Percentiles rank a stretch among this genome's conserved stretches.
Conservation (phyloP, 2,888 invertebrate genomes). For the Dicyrtomina minuta region DNA sequence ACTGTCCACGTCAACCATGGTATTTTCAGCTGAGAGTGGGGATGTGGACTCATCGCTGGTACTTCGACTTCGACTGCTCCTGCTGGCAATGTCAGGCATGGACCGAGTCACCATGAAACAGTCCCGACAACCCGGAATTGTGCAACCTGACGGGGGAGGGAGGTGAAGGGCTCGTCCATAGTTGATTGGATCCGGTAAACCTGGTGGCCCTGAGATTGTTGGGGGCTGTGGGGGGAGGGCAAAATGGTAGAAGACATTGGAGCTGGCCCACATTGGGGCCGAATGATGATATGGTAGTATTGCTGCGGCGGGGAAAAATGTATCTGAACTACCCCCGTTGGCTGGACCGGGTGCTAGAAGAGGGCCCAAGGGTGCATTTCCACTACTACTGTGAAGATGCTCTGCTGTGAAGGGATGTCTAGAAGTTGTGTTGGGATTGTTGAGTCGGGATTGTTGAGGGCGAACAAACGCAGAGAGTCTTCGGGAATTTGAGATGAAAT, state of each 20-base stretch:
- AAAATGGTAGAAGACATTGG: constrained; percentile 53
- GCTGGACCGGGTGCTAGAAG: neutral
- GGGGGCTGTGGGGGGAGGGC: constrained; percentile 47
- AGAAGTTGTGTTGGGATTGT: constrained; percentile 7
- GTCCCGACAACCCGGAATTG: constrained; percentile 50
- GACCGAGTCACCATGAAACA: constrained; percentile 33
- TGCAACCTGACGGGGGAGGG: constrained; percentile 47
- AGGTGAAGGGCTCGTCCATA: constrained; percentile 46
- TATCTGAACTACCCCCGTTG: constrained; percentile 18
- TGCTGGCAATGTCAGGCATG: constrained; percentile 7
- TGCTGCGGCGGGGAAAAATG: constrained; percentile 37
- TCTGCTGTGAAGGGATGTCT: constrained; percentile 2
- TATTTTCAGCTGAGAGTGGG: constrained; percentile 25
- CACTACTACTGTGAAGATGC: constrained; percentile 2
- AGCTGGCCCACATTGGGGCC: constrained; percentile 51
- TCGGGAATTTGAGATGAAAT: constrained; percentile 25
- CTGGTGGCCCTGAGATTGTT: constrained; percentile 16
- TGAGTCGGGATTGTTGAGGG: constrained; percentile 47
- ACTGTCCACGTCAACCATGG: constrained; percentile 27
- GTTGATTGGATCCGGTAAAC: constrained; percentile 18
- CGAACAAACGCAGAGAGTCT: constrained; percentile 52
- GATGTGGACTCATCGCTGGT: constrained; percentile 34
- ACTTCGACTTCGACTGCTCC: constrained; percentile 28
- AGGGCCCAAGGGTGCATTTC: neutral
- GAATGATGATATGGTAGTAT: constrained; percentile 50